A percentile compares a stretch with the other conserved stretches of the same genome.
Conservation (phyloP, 2,797 vertebrate species). For the Glossophaga mutica region DNA sequence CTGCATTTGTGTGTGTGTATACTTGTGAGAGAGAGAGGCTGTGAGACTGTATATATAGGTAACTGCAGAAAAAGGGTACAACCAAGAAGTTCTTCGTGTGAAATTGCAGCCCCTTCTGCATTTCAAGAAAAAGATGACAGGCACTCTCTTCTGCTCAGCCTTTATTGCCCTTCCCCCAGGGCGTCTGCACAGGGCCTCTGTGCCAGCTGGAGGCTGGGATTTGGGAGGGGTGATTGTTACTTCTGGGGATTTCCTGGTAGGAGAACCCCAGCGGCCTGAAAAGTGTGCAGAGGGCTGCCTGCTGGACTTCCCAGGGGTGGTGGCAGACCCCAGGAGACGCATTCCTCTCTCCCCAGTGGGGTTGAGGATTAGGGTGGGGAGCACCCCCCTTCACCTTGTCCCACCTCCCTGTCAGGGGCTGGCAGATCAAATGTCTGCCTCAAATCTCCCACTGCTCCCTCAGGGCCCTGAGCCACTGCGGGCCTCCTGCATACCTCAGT, state of each 20-base stretch:
- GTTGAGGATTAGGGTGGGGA: constrained; percentile 44
- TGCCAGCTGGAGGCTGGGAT: neutral
- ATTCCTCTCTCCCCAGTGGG: constrained; percentile 52
- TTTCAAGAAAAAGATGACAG: neutral
- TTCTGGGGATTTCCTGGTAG: neutral
- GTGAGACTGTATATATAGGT: neutral
- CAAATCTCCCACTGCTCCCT: neutral
- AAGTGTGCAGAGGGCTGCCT: neutral
- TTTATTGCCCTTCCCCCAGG: neutral
- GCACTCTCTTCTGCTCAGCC: neutral
- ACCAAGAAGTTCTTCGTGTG: neutral
- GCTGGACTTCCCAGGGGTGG: neutral
- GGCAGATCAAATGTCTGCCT: constrained; percentile 54
- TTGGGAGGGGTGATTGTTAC: neutral
- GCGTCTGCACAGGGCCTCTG: neutral
- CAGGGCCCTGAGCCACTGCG: neutral
- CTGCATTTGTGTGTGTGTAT: neutral
- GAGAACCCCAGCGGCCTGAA: neutral
- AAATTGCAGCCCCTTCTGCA: neutral
- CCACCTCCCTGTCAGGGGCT: neutral
- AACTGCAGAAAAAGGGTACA: neutral
- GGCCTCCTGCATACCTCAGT: neutral
- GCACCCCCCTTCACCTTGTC: neutral
- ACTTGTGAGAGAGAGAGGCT: neutral
- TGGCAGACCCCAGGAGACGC: neutral